Percentiles rank a stretch among this genome's conserved stretches.
Evolutionary conservation across 2,888 invertebrate genomes (phyloP).

Genomic region (Nomada hirtipes): DNA sequence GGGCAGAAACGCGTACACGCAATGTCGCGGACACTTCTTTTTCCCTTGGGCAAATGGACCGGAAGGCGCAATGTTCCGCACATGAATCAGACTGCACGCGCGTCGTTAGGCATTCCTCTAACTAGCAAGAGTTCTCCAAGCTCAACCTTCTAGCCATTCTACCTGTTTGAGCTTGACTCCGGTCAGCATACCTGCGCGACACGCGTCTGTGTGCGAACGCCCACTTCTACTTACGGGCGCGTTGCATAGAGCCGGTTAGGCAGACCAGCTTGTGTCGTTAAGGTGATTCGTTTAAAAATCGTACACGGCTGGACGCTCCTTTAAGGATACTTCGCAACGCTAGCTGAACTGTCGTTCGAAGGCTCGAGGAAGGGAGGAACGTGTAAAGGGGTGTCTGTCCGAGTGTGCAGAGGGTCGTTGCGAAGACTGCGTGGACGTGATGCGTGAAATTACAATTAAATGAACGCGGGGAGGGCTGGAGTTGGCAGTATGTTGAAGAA

Average conservation of each 20-base stretch:
- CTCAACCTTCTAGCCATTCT: constrained; percentile 19
- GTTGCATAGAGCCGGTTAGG: constrained; percentile 15
- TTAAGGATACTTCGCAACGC: constrained; percentile 54
- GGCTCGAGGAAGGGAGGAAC: constrained; percentile 13
- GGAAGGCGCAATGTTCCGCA: constrained; percentile 52
- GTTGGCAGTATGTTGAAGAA: no score
- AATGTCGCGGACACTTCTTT: constrained; percentile 14
- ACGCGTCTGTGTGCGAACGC: not conserved
- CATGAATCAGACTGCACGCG: constrained; percentile 36
- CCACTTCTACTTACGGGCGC: constrained; percentile 16
- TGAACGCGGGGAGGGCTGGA: no score
- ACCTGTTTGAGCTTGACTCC: constrained; percentile 33
- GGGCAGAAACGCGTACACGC: not conserved
- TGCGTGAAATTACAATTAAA: constrained; percentile 1
- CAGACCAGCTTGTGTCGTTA: constrained; percentile 52
- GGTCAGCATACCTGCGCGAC: not conserved
- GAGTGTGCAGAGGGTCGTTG: constrained; percentile 50
- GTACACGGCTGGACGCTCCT: constrained; percentile 46
- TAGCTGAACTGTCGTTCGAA: constrained; percentile 40
- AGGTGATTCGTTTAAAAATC: constrained; percentile 53
- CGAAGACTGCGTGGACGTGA: constrained; percentile 21
- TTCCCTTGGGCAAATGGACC: constrained; percentile 40
- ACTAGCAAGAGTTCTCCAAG: constrained; percentile 19
- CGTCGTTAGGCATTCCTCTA: constrained; percentile 49
- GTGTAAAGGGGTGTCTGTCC: constrained; percentile 58